Percentiles rank a stretch among this genome's conserved stretches.
These are phyloP conservation scores for Anguilla japonica DNA, from an alignment of 2,113 vertebrate genomes.

Conservation along the genomic window DNA sequence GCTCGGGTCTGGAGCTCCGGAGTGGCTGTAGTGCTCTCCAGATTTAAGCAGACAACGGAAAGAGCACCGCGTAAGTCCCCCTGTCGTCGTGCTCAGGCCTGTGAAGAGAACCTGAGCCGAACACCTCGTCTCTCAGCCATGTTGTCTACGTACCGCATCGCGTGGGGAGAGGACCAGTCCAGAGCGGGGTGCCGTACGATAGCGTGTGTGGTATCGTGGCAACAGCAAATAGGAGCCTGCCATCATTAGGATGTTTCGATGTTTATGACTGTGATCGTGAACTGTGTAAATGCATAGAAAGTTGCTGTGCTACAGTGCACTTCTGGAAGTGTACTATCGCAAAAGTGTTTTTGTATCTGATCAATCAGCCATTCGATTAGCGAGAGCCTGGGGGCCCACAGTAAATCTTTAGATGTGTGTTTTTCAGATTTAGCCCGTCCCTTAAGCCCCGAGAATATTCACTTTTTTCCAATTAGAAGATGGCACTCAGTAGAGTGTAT, in stretches of 20 bases:
- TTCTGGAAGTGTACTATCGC: not conserved
- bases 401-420: too few species aligned
- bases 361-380: not conserved
- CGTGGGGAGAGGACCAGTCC: not conserved
- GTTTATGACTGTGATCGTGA: not conserved
- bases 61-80: slow-evolving; percentile 47
- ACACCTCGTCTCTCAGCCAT: slow-evolving; percentile 38
- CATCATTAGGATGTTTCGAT: not conserved
- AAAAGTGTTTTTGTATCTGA: not conserved
- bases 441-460: too few species aligned
- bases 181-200: too few species aligned
- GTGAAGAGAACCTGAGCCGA: slow-evolving; percentile 55
- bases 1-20: not conserved
- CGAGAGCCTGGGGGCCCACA: not conserved
- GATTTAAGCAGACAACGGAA: slow-evolving; percentile 64
- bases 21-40: slow-evolving; percentile 63
- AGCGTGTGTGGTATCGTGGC: too few species aligned
- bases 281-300: not conserved
- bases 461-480: too few species aligned
- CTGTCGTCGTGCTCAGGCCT: slow-evolving; percentile 56
- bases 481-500: too few species aligned
- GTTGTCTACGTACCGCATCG: not conserved
- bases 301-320: not conserved
- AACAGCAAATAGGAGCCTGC: too few species aligned
- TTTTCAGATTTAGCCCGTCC: too few species aligned